Evolutionary conservation across 1,140 invertebrate species (phyloP).

Genomic region (Drosophila ogumai): DNA sequence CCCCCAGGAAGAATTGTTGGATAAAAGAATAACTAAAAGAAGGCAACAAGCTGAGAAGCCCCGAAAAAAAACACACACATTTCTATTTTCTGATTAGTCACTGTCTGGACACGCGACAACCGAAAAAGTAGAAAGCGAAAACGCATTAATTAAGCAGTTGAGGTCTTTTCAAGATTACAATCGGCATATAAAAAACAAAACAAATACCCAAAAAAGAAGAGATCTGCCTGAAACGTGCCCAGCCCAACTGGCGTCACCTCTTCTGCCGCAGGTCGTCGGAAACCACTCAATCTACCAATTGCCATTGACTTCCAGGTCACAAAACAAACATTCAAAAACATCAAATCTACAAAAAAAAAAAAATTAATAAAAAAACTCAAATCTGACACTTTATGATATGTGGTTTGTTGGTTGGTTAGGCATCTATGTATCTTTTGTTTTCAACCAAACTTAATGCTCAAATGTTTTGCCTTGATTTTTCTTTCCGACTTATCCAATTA

Average conservation of each 20-base stretch:
- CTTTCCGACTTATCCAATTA: constrained; percentile 21
- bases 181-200: constrained; percentile 41
- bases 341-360: constrained; percentile 6
- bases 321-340: background rate
- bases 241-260: constrained; percentile 53
- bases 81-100: constrained; percentile 66
- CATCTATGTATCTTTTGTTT: constrained; percentile 9
- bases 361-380: constrained; percentile 20
- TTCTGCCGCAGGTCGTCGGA: background rate
- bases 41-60: constrained; percentile 22
- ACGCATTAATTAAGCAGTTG: constrained; percentile 70
- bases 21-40: constrained; percentile 24
- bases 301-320: constrained; percentile 51
- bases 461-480: constrained; percentile 3
- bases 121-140: constrained; percentile 67
- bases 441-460: constrained; percentile 21
- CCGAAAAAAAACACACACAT: constrained; percentile 26
- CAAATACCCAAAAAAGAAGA: constrained; percentile 22
- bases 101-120: constrained; percentile 75
- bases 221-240: constrained; percentile 64
- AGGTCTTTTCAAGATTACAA: constrained; percentile 56
- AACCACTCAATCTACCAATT: constrained; percentile 22
- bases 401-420: constrained; percentile 12
- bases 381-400: constrained; percentile 50
- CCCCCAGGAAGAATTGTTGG: constrained; percentile 52